Evolutionary conservation across 2,888 invertebrate genomes (phyloP), one percentile per base, ranked within the genome.

Genomic region (Marronus borbonicus): DNA sequence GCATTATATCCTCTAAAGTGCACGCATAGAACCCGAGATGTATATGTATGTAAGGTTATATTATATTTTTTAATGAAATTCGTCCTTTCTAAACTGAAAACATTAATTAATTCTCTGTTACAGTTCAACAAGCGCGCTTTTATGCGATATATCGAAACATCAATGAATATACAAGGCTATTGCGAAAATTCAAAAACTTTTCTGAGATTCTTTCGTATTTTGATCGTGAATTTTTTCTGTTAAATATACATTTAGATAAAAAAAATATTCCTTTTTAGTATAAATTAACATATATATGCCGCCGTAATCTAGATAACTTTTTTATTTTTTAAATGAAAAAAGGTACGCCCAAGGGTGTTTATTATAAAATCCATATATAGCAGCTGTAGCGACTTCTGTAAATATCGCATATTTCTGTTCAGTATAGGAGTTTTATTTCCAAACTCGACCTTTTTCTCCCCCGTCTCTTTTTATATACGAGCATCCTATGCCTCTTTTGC

Each of bases 1-100:
- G 83, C 79, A 83, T 84, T 82, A 83, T 84, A 82, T 82, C 77
- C 83, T 58, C 77, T 80, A 82, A 83, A 83, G 83, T 83, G 80
- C 81, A 80, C 78, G 80, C 79, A 60, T 77, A 14, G 17, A 17
- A 1, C 58, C n/a, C 7, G n/a, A 17, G 66, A 44, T 66, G 17
- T 66, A 66, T 44, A 70, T 70, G 49, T 50, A 50, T 68, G 49
- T 55, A 55, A 55, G 17, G 55, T 17, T 70, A 70, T 68, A 68
- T 70, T 58, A 70, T 70, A 70, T 70, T 70, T 70, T 70, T 70
- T 58, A 70, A 70, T 31, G 70, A 70, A 70, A 58, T 70, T 70
- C 70, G 70, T 70, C 70, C 55, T 36, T 70, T 70, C 70, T 70
- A 55, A 68, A 55, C 70, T 14, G 58, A 36, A 52, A 52, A 55